Evolutionary conservation across 2,888 invertebrate genomes (phyloP), one percentile per base, ranked within the genome.

Genomic region (Drosophila macrospina): DNA sequence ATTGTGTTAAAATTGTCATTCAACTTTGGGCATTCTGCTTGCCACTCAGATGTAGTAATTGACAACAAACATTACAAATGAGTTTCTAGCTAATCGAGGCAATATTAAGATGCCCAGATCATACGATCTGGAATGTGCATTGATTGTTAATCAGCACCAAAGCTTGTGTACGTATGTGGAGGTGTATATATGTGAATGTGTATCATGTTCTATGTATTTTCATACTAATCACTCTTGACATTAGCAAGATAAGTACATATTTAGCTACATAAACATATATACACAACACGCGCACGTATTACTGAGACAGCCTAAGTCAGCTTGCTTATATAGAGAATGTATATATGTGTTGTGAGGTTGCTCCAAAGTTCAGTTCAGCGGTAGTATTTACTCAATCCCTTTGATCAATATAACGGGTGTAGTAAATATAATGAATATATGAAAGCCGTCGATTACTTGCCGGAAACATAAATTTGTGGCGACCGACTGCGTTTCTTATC

Each of bases 341-440:
- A 11, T 24, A 11, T 20, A 44, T 39, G 39, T 37, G 57, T 57
- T 37, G 39, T 62, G 30, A 34, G 56, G 45, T 48, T 42, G 47
- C 30, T 73, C 52, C 74, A 74, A 84, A 80, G 80, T 86, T 65
- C 78, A 67, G 10, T 45, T 39, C 56, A 48, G 48, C 48, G 50
- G 42, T 59, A 42, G 45, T 64, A 48, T 30, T 60, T 57, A 13
- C 44, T 42, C 20, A 32, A 41, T 44, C 30, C 41, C 57, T 68
- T 55, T 48, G 50, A 74, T 56, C 69, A 69, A 57, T 41, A 62
- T 44, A 41, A 65, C 24, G 59, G 41, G 15, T 37, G 44, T 30
- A 36, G 26, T 54, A 42, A 28, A 60, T 47, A 60, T 44, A 51
- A 55, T 51, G 52, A 34, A 60, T 20, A 45, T 42, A 54, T 32